These are phyloP conservation scores for Scotopteryx bipunctaria DNA, from an alignment of 2,888 invertebrate genomes.

Conservation along the genomic window DNA sequence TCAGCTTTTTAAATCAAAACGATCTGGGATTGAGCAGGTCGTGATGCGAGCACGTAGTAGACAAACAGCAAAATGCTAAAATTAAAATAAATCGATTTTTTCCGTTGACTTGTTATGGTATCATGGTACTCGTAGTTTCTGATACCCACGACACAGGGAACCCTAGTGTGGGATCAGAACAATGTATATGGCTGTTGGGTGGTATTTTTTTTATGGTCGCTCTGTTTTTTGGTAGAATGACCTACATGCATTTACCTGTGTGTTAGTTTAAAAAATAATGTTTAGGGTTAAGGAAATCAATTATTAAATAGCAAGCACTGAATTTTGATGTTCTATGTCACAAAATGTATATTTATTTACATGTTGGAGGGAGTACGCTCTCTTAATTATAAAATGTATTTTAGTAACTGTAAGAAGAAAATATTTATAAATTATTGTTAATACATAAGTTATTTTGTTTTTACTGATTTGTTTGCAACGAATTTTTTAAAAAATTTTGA, in stretches of 20 bases:
- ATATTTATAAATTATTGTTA: slow-evolving; percentile 13
- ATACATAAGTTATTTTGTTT: too few species aligned
- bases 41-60: too few species aligned
- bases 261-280: not conserved
- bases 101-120: too few species aligned
- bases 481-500: slow-evolving; percentile 37
- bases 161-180: too few species aligned
- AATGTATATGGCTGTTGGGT: too few species aligned
- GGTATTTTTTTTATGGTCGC: not conserved
- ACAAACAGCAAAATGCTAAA: too few species aligned
- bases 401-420: slow-evolving; percentile 34
- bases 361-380: slow-evolving; percentile 55
- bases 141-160: too few species aligned
- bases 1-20: too few species aligned
- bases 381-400: slow-evolving; percentile 40
- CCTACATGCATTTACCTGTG: not conserved
- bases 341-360: slow-evolving; percentile 71
- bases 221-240: not conserved
- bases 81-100: too few species aligned
- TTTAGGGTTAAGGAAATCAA: slow-evolving; percentile 27
- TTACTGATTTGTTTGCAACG: slow-evolving; percentile 46
- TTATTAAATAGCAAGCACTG: slow-evolving; percentile 60
- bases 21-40: too few species aligned
- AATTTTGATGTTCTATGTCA: slow-evolving; percentile 80
- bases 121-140: too few species aligned